Base-by-base conservation (phyloP, 2,888 invertebrate species). In the Dryomyza anilis region DNA sequence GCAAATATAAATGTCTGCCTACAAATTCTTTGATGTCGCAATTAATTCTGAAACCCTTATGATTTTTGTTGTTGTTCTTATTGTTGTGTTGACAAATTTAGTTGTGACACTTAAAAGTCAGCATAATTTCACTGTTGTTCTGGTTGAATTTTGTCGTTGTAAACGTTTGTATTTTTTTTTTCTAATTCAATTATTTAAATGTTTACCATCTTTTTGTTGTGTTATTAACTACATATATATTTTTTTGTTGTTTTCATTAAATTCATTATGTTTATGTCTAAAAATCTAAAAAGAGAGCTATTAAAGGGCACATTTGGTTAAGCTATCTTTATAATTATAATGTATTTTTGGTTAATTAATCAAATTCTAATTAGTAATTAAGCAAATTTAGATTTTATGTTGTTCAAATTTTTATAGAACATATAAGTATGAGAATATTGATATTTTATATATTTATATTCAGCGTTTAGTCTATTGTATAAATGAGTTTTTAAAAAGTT, bases 261-360 rank as follows among this genome's bases (percentile, higher is more conserved):
- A 61, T 53, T 61, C 36, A 60, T 33, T 33, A 36, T 48, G 4
- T 29, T 53, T 53, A 53, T 19, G 21, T 61, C 53, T 43, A 61
- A 61, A 60, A 61, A 61, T 53, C 61, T 61, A 81, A 77, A 83
- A 80, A 81, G 79, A 82, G 79, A 83, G 81, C 78, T 82, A 81
- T 81, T 80, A 82, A 81, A 83, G 83, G 83, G 83, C 83, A 83
- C 83, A 83, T 83, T 82, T 81, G 83, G 83, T 83, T 83, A 83
- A 83, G 83, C 82, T 81, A 61, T 29, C 21, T 33, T 29, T 53
- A 61, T 53, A 43, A 43, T 52, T 74, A 74, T 74, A 76, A 55
- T 30, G 10, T 48, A 74, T 21, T 33, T 30, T 30, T 30, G 33
- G 19, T 29, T 1, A 29, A n/a, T n/a, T n/a, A n/a, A n/a, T n/a